phyloP scores from a whole-genome alignment of 2,113 vertebrate genomes.

The Oryctolagus cuniculus region mOryCun1.1 NC_091433.1:182290001-182290500 shows the following conservation, averaged over 20 bases:
- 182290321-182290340: slow-evolving; percentile 63
- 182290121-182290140: not conserved
- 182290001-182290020: too few relatives aligned
- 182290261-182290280: slow-evolving; percentile 37
- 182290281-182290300: not conserved
- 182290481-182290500: slow-evolving; percentile 90
- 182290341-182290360: slow-evolving; percentile 98
- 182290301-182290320: slow-evolving; percentile 6
- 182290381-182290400: slow-evolving; percentile 97
- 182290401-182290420: slow-evolving; percentile 98
- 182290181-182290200: not conserved
- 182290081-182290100: too few relatives aligned
- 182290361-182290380: slow-evolving; percentile 95
- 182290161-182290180: not conserved
- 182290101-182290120: too few relatives aligned
- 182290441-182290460: slow-evolving; percentile 97
- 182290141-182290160: not conserved
- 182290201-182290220: not conserved
- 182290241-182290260: not conserved
- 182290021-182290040: too few relatives aligned
- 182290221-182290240: not conserved
- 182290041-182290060: too few relatives aligned
- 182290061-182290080: too few relatives aligned
- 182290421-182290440: slow-evolving; percentile 97
- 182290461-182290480: slow-evolving; percentile 99